Evolutionary conservation across 2,888 invertebrate species (phyloP), one percentile per base, ranked within the genome.

Genomic region (Malthinus flaveolus): DNA sequence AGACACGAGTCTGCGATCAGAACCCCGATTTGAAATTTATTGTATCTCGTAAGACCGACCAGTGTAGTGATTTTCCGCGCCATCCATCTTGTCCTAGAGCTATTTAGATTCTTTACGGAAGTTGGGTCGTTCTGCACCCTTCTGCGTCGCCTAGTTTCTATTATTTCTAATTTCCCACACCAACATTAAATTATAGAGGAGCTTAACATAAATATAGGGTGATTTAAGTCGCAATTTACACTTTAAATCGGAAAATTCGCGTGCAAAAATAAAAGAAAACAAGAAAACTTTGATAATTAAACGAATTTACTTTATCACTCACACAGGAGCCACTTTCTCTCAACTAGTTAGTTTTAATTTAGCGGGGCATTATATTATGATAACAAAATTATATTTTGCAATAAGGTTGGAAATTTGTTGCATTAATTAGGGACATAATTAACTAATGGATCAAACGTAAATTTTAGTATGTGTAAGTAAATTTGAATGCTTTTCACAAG

Each of bases 31-130:
- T 64, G 48, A 62, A 66, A 72, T 74, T 73, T 74, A 74, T 73
- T 70, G 71, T 70, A 70, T 71, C 69, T 71, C 65, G 69, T 69
- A 71, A 70, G 69, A 68, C 63, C 66, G 68, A 69, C 71, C 71
- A 70, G 65, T 73, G 73, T 73, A 72, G 71, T 73, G 74, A 75
- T 75, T 75, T 73, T 75, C 73, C 70, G 62, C 64, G 69, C 70
- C 67, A 73, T 75, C 67, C 72, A 66, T 75, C 74, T 73, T 71
- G 55, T 62, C 64, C 64, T 59, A 49, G 46, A 66, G 66, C 71
- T 65, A 70, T 71, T 70, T 70, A 68, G 69, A 70, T 69, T 69
- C 71, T 70, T 70, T 61, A 62, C 57, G 44, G 59, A 49, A 56
- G 55, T 56, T 57, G 32, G 50, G 56, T 47, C 55, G 39, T 58